Evolutionary conservation across 2,888 invertebrate species (phyloP).

Genomic region (Bombylius discolor): DNA sequence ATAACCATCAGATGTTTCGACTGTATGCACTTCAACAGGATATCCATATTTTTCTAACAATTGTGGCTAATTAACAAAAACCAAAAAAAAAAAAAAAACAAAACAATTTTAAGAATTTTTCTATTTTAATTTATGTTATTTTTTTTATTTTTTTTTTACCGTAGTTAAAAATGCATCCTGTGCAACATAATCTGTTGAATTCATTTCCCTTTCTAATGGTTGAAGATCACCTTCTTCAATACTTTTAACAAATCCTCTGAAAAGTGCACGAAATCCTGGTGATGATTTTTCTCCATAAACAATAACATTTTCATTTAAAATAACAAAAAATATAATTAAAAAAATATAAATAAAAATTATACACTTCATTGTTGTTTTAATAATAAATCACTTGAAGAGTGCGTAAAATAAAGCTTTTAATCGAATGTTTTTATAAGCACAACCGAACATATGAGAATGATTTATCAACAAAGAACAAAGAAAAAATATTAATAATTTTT

Average conservation of each 20-base stretch:
- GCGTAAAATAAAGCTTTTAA: no score
- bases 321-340: no score
- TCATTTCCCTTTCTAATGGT: neutral
- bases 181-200: neutral
- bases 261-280: neutral
- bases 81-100: neutral
- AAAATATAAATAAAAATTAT: no score
- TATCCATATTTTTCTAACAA: constrained; percentile 43
- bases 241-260: neutral
- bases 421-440: no score
- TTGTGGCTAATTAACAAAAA: neutral
- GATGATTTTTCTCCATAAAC: no score
- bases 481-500: no score
- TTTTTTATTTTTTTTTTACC: neutral
- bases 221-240: neutral
- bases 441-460: no score
- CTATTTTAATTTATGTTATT: neutral
- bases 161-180: neutral
- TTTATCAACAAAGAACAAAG: no score
- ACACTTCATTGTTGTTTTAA: no score
- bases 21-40: constrained; percentile 49
- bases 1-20: constrained; percentile 67
- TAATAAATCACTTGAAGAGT: no score
- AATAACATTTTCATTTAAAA: no score
- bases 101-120: neutral